Percentiles rank a stretch among this genome's conserved stretches.
These are phyloP conservation scores for Notolepis coatsorum DNA, from an alignment of 2,797 vertebrate genomes.

Conservation along the genomic window DNA sequence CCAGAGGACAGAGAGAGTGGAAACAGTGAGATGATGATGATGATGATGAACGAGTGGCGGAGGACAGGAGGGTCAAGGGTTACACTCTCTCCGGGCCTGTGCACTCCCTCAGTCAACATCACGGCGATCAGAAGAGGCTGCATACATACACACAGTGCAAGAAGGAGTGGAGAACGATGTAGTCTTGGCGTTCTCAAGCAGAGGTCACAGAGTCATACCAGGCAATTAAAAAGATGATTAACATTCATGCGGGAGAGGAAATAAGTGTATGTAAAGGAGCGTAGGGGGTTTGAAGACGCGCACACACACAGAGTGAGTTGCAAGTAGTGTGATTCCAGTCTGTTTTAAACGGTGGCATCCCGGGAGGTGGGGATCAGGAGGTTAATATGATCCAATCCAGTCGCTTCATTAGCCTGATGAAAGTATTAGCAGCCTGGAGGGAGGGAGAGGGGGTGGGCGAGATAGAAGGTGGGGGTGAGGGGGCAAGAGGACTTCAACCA, in stretches of 20 bases:
- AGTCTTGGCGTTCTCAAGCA: slow-evolving; percentile 52
- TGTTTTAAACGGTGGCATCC: slow-evolving; percentile 63
- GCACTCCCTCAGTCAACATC: no score
- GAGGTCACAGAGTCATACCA: slow-evolving; percentile 72
- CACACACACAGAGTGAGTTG: slow-evolving; percentile 35
- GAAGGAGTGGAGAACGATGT: slow-evolving; percentile 27
- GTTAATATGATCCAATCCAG: slow-evolving; percentile 78
- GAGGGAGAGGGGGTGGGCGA: neutral
- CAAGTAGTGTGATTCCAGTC: slow-evolving; percentile 48
- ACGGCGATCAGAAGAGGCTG: neutral
- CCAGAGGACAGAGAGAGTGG: slow-evolving; percentile 21
- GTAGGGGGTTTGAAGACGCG: slow-evolving; percentile 2
- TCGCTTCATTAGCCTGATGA: slow-evolving; percentile 76
- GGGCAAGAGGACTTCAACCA: slow-evolving; percentile 49
- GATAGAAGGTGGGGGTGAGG: slow-evolving; percentile 15
- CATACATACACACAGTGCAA: slow-evolving; percentile 4
- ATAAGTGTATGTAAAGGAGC: slow-evolving; percentile 49
- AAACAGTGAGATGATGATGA: slow-evolving; percentile 12
- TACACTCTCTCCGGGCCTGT: slow-evolving; percentile 10
- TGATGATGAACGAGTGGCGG: slow-evolving; percentile 27
- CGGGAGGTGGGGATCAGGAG: slow-evolving; percentile 71
- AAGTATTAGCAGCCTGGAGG: slow-evolving; percentile 67
- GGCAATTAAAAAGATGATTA: slow-evolving; percentile 82
- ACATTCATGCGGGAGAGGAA: slow-evolving; percentile 74
- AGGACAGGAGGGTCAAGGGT: slow-evolving; percentile 40